phyloP scores from a whole-genome alignment of 2,113 vertebrate species.

The Galeopterus variegatus region DNA sequence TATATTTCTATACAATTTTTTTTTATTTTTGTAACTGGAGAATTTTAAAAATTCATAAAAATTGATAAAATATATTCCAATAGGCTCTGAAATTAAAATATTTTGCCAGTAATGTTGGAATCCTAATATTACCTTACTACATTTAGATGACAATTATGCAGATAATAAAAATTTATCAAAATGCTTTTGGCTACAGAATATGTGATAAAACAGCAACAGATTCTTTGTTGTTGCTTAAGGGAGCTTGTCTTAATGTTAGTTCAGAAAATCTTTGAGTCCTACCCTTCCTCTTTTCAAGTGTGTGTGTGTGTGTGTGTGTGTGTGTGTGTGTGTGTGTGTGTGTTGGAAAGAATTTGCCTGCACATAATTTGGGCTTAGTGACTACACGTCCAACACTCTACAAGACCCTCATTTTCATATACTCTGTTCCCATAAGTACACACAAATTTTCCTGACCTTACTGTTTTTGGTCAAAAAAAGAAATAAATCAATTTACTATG shows the following conservation, averaged over 20 bases:
- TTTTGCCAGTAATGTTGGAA: constrained; percentile 7
- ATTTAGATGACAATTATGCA: background rate
- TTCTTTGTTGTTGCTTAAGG: background rate
- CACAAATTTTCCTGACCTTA: background rate
- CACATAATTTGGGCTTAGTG: background rate
- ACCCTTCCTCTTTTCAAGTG: background rate
- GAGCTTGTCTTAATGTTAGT: background rate
- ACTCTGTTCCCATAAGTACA: background rate
- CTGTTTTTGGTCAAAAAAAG: background rate
- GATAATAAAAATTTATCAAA: background rate
- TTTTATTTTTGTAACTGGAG: background rate
- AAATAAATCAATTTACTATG: background rate
- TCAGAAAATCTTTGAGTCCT: background rate
- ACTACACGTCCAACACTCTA: background rate
- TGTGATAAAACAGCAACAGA: background rate
- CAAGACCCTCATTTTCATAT: background rate
- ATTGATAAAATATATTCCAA: background rate
- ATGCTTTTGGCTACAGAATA: background rate
- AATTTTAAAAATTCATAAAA: background rate
- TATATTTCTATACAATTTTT: background rate
- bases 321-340: background rate
- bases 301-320: background rate
- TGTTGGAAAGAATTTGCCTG: background rate
- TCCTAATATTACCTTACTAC: background rate
- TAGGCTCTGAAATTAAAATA: background rate